Percentiles rank a stretch among this genome's conserved stretches.
phyloP scores from a whole-genome alignment of 2,888 invertebrate genomes.

The Amorpha juglandis region DNA sequence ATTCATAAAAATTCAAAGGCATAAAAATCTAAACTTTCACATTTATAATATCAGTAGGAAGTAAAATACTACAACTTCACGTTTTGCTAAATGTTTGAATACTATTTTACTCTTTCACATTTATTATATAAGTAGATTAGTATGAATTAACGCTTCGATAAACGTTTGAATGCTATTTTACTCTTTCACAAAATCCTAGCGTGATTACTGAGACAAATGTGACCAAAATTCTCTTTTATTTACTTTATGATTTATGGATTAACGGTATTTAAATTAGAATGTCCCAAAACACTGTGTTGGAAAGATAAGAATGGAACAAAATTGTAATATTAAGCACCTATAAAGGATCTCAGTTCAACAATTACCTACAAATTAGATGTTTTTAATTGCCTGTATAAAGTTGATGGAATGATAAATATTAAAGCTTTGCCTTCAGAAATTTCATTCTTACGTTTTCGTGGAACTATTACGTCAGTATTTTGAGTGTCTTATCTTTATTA shows the following conservation, averaged over 20 bases:
- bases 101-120: not conserved
- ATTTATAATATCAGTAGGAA: too few relatives aligned
- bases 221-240: not conserved
- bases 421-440: not conserved
- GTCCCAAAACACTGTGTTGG: slow-evolving; percentile 5
- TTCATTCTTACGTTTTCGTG: not conserved
- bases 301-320: slow-evolving; percentile 18
- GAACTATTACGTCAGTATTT: not conserved
- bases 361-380: slow-evolving; percentile 24
- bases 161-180: not conserved
- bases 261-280: not conserved
- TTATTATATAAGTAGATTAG: not conserved
- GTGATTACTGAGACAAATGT: not conserved
- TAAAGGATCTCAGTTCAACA: not conserved
- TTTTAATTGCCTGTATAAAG: slow-evolving; percentile 22
- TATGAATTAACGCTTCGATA: not conserved
- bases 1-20: too few relatives aligned
- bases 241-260: slow-evolving; percentile 13
- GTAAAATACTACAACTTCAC: not conserved
- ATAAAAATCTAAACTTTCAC: too few relatives aligned
- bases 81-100: not conserved
- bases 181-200: not conserved
- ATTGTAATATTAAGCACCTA: slow-evolving; percentile 8
- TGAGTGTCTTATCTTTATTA: not conserved
- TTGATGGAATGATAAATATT: slow-evolving; percentile 22